Conservation (phyloP, 2,113 vertebrate genomes). For the Corythaeola cristata region DNA sequence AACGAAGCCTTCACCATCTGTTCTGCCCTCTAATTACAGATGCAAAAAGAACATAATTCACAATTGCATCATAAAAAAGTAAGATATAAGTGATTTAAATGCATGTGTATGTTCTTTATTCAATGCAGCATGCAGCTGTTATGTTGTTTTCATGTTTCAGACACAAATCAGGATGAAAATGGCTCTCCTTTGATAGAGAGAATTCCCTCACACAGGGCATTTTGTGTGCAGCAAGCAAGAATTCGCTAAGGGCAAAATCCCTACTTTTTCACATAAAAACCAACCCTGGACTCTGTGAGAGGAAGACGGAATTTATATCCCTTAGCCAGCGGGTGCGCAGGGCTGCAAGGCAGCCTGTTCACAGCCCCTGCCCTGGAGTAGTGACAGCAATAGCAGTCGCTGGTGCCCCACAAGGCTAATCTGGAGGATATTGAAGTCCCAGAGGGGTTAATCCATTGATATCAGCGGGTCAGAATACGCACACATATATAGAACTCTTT, state of each 20-base stretch:
- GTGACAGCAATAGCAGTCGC: background rate
- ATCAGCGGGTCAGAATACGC: background rate
- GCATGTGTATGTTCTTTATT: conserved; percentile 86
- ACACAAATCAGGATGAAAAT: conserved; percentile 81
- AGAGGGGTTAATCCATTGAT: conserved; percentile 30
- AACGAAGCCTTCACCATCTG: conserved; percentile 85
- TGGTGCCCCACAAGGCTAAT: background rate
- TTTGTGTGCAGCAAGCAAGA: conserved; percentile 45
- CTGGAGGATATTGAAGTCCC: background rate
- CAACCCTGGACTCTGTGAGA: background rate
- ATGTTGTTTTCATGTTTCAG: conserved; percentile 83
- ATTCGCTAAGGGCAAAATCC: background rate
- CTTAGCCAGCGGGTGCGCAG: background rate
- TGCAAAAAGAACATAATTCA: conserved; percentile 76
- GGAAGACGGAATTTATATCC: conserved; percentile 17
- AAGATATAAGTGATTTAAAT: conserved; percentile 89
- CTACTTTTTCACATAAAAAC: conserved; percentile 6
- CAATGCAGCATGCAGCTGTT: conserved; percentile 85
- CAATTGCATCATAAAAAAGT: conserved; percentile 67
- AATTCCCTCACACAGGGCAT: conserved; percentile 54
- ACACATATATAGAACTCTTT: background rate
- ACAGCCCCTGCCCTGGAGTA: background rate
- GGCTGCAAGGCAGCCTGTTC: background rate
- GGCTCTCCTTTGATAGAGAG: conserved; percentile 64
- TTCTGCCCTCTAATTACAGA: conserved; percentile 89